Conservation (phyloP, 2,113 vertebrate genomes). For the Ardeotis arabs region DNA sequence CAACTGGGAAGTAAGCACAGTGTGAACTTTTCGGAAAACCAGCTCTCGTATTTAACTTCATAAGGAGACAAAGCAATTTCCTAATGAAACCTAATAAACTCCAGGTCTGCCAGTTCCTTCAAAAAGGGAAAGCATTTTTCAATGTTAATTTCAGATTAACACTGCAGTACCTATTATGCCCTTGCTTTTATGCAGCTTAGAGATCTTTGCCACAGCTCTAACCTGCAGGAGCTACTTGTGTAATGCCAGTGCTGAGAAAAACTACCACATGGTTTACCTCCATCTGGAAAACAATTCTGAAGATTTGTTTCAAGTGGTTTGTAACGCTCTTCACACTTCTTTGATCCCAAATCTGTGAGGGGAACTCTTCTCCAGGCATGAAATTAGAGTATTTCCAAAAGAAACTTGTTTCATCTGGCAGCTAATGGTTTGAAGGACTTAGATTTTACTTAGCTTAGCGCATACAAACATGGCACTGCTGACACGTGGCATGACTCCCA, state of each 20-base stretch:
- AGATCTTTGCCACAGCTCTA: background rate
- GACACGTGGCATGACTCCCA: accelerated
- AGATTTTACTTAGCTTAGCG: accelerated
- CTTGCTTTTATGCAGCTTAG: background rate
- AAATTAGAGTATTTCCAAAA: background rate
- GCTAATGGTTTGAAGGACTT: background rate
- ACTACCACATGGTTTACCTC: background rate
- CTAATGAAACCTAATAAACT: background rate
- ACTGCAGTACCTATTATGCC: background rate
- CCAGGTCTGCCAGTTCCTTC: slow-evolving; percentile 30
- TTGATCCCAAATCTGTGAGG: background rate
- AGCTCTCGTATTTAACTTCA: background rate
- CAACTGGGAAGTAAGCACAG: background rate
- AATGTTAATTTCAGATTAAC: background rate
- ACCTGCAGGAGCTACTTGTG: background rate
- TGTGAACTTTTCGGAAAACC: slow-evolving; percentile 2
- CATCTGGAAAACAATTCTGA: background rate
- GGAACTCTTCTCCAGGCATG: background rate
- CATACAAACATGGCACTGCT: background rate
- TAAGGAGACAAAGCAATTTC: background rate
- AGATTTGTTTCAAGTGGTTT: background rate
- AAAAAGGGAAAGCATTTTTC: slow-evolving; percentile 29
- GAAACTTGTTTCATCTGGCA: background rate
- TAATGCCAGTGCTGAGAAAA: background rate
- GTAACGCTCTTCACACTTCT: background rate